These are phyloP conservation scores for Notodromas monacha DNA, from an alignment of 2,888 invertebrate genomes.

Conservation along the genomic window DNA sequence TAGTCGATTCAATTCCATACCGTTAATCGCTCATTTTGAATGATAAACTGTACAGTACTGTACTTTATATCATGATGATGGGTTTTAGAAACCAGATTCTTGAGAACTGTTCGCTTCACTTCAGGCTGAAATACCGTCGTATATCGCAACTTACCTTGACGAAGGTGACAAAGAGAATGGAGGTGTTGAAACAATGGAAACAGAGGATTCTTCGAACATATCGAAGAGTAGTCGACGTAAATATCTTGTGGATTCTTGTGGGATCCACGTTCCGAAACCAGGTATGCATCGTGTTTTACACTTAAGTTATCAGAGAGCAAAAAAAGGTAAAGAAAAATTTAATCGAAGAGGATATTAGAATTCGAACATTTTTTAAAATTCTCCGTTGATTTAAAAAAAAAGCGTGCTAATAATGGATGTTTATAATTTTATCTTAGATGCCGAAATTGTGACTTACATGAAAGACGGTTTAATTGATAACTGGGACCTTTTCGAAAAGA, in stretches of 20 bases:
- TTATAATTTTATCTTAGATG: slow-evolving; percentile 16
- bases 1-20: too few species aligned
- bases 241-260: slow-evolving; percentile 62
- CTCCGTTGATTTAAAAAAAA: too few species aligned
- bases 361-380: too few species aligned
- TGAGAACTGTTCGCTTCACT: slow-evolving; percentile 10
- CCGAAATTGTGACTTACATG: slow-evolving; percentile 71
- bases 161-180: slow-evolving; percentile 15
- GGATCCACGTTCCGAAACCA: slow-evolving; percentile 47
- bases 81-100: too few species aligned
- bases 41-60: too few species aligned
- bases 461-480: slow-evolving; percentile 97
- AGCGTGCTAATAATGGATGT: too few species aligned
- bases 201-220: slow-evolving; percentile 10
- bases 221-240: slow-evolving; percentile 13
- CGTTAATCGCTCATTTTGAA: too few species aligned
- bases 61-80: too few species aligned
- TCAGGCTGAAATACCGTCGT: slow-evolving; percentile 60
- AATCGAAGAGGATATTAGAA: too few species aligned
- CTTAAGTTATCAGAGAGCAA: too few species aligned
- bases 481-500: slow-evolving; percentile 93
- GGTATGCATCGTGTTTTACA: neutral
- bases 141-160: slow-evolving; percentile 43
- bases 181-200: slow-evolving; percentile 11
- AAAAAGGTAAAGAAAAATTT: too few species aligned